Base-by-base conservation (phyloP, 2,797 vertebrate genomes). In the Falco berigora region DNA sequence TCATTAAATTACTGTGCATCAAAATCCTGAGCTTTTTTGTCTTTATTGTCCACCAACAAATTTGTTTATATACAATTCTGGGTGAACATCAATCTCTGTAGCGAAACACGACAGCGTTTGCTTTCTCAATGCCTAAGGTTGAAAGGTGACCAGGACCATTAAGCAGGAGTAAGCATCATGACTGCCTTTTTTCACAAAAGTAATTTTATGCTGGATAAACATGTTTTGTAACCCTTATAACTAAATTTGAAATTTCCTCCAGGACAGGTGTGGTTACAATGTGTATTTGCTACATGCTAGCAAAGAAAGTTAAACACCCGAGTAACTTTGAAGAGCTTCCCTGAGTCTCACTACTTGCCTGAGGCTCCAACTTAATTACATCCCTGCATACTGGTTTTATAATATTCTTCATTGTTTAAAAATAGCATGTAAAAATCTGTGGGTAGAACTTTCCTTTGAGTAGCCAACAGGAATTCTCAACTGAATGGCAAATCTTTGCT, bases 1-100 rank as follows among this genome's bases (percentile, higher is more conserved):
- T 59, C 76, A 93, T 88, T 96, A 96, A 96, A 94, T 16, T 4
- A 0, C 16, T 17, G 6, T 17, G 72, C 94, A 94, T 80, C 61
- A 77, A 58, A 73, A 71, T 24, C 32, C 56, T 5, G 34, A 62
- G 28, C 8, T 79, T 67, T 6, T 17, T 32, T 46, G 53, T 55
- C 9, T 22, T 22, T 73, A 62, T 53, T 22, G 5, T 10, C 21
- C 7, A 1, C 6, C 2, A 4, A 38, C 10, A 38, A 38, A 38
- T 42, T 7, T 19, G 25, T 50, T 89, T 11, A 30, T 14, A 16
- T 4, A 6, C 14, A 12, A 1, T 18, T 55, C 11, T 10, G 42
- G 11, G 14, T 30, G 55, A 52, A 24, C 13, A 3, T 28, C 62
- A 23, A 6, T 6, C 64, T 47, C 38, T 3, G 11, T 8, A 59